phyloP scores from a whole-genome alignment of 2,113 vertebrate species.

The Hippocampus comes region DNA sequence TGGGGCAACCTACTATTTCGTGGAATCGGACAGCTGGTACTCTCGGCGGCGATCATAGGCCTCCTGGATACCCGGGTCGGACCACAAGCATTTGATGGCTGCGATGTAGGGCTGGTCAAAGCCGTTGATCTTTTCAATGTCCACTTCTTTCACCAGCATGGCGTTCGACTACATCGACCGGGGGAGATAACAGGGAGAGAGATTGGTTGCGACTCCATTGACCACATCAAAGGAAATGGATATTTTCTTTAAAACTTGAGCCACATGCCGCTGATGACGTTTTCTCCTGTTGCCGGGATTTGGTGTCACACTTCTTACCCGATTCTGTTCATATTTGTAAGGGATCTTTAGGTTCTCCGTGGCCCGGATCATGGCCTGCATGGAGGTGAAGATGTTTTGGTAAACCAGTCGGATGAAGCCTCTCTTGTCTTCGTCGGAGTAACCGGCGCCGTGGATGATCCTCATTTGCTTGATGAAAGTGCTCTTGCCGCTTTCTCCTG shows the following conservation, averaged over 20 bases:
- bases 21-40: slow-evolving; percentile 86
- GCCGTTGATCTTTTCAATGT: slow-evolving; percentile 79
- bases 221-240: too few relatives aligned
- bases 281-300: slow-evolving; percentile 2
- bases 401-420: slow-evolving; percentile 82
- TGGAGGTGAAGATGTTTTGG: slow-evolving; percentile 85
- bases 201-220: not conserved
- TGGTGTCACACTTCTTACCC: slow-evolving; percentile 62
- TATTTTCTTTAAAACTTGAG: too few relatives aligned
- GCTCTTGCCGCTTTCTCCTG: slow-evolving; percentile 89
- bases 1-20: slow-evolving; percentile 79
- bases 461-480: slow-evolving; percentile 94
- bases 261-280: not conserved
- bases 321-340: slow-evolving; percentile 77
- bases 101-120: slow-evolving; percentile 68
- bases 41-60: slow-evolving; percentile 84
- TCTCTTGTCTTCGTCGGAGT: slow-evolving; percentile 83
- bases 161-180: slow-evolving; percentile 73
- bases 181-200: not conserved
- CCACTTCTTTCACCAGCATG: slow-evolving; percentile 78
- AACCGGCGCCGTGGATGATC: slow-evolving; percentile 86
- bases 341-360: slow-evolving; percentile 81
- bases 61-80: slow-evolving; percentile 77
- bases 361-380: slow-evolving; percentile 83
- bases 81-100: slow-evolving; percentile 80